Conservation (phyloP, 92 coral and sea anemone species). For the Pocillopora meandrina region DNA sequence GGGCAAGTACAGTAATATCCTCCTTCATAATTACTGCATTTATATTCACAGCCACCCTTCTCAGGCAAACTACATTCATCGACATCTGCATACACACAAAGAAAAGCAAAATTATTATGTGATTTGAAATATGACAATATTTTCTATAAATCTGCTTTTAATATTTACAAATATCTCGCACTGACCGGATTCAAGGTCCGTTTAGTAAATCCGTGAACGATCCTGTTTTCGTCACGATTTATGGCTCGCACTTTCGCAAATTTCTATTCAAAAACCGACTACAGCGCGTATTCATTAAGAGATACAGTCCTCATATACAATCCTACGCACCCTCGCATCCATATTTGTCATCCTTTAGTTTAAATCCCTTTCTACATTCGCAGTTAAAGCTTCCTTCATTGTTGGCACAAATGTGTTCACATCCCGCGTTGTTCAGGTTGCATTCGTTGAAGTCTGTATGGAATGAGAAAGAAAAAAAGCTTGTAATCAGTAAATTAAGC, state of each 20-base stretch:
- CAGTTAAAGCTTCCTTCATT: slow-evolving; percentile 85
- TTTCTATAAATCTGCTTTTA: no score
- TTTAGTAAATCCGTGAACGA: no score
- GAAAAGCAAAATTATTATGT: not conserved
- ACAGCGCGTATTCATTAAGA: no score
- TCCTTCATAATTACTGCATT: slow-evolving; percentile 82
- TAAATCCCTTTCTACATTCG: slow-evolving; percentile 86
- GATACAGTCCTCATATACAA: not conserved
- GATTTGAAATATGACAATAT: no score
- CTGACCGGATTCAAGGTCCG: no score
- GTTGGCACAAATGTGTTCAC: slow-evolving; percentile 92
- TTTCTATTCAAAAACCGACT: no score
- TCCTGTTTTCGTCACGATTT: no score
- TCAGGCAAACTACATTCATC: slow-evolving; percentile 75
- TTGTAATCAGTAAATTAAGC: not conserved
- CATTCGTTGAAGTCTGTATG: slow-evolving; percentile 87
- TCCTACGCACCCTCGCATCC: slow-evolving; percentile 81
- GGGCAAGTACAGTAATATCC: slow-evolving; percentile 87
- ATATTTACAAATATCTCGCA: no score
- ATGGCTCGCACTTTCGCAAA: no score
- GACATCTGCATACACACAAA: slow-evolving; percentile 51
- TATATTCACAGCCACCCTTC: slow-evolving; percentile 91
- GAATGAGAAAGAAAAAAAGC: not conserved
- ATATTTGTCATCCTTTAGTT: slow-evolving; percentile 49
- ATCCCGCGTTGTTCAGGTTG: slow-evolving; percentile 82